Conservation (phyloP, 2,888 invertebrate species). For the Minunthozetes semirufus region DNA sequence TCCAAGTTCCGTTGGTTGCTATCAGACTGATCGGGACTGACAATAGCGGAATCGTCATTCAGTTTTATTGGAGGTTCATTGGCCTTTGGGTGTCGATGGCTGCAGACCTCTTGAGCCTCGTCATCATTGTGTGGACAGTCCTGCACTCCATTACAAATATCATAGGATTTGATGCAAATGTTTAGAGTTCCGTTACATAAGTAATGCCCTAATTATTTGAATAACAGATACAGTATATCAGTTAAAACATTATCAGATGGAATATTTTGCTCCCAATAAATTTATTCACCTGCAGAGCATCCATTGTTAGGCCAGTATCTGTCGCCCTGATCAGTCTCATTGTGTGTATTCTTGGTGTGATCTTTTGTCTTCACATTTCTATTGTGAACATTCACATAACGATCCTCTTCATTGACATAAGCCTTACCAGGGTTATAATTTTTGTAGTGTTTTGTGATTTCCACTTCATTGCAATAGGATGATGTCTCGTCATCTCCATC, state of each 20-base stretch:
- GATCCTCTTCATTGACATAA: neutral
- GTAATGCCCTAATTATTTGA: conserved; percentile 1
- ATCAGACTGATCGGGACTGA: neutral
- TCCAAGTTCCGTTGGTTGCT: neutral
- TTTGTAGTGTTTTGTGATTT: neutral
- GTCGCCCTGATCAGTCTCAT: neutral
- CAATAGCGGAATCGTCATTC: neutral
- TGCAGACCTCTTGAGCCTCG: neutral
- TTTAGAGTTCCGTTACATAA: conserved; percentile 26
- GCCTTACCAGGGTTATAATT: conserved; percentile 10
- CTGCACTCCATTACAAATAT: neutral
- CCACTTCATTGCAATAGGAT: neutral
- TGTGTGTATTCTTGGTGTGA: no score
- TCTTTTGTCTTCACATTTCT: neutral
- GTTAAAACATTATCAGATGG: no score
- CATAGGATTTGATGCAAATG: conserved; percentile 10
- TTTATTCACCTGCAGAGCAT: neutral
- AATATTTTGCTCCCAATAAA: no score
- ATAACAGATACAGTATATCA: no score
- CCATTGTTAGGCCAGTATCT: neutral
- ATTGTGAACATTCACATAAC: neutral
- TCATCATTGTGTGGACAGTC: conserved; percentile 35
- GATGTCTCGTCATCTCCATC: conserved; percentile 29
- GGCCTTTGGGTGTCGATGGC: neutral
- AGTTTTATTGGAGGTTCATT: neutral